Evolutionary conservation across 2,888 invertebrate species (phyloP).

Genomic region (Harmothoe impar): DNA sequence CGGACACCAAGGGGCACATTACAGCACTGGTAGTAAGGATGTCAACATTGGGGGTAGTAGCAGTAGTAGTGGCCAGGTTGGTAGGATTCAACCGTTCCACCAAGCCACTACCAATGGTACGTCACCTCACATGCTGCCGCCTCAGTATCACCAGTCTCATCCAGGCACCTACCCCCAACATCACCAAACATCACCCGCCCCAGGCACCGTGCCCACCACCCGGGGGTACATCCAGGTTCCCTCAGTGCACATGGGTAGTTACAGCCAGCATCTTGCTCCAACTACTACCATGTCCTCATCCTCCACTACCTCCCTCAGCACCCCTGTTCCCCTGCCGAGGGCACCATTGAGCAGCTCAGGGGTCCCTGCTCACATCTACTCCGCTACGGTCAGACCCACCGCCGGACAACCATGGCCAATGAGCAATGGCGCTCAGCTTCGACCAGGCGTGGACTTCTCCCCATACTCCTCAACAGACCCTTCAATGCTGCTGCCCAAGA

Average conservation of each 20-base stretch:
- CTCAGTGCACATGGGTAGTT: neutral
- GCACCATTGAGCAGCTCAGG: neutral
- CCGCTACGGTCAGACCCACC: neutral
- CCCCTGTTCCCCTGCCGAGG: neutral
- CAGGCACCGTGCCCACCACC: neutral
- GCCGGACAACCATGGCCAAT: neutral
- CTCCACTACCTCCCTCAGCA: neutral
- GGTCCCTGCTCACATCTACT: neutral
- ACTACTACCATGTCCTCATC: neutral
- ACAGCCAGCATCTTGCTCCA: neutral
- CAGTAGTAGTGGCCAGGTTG: neutral
- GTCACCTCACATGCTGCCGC: neutral
- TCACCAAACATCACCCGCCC: neutral
- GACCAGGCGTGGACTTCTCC: neutral
- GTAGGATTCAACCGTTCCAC: slow-evolving; percentile 21
- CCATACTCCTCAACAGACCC: neutral
- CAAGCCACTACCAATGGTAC: neutral
- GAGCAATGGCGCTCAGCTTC: no score
- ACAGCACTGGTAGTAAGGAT: neutral
- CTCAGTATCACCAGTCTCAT: neutral
- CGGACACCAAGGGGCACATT: neutral
- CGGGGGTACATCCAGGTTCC: slow-evolving; percentile 8
- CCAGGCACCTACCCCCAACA: neutral
- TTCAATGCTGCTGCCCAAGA: neutral
- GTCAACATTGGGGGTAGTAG: neutral